Evolutionary conservation across 1,140 invertebrate species (phyloP).

Genomic region (Hesperophylax magnus): DNA sequence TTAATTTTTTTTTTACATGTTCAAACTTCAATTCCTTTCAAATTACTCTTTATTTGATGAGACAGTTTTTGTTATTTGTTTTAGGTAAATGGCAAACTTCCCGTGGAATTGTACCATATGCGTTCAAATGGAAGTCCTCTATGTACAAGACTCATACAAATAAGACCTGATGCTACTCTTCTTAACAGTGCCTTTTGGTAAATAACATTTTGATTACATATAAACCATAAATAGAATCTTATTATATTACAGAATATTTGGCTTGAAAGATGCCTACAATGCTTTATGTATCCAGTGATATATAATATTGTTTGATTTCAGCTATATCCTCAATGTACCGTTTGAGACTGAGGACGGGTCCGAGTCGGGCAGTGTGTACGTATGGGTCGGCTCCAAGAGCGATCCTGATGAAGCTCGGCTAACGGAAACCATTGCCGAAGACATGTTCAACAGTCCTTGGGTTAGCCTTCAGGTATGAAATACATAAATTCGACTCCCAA

Average conservation of each 20-base stretch:
- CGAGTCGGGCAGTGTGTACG: slow-evolving; percentile 94
- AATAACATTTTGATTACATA: slow-evolving; percentile 35
- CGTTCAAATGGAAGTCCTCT: slow-evolving; percentile 96
- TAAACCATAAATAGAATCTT: no score
- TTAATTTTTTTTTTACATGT: no score
- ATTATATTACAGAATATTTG: no score
- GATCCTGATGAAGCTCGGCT: slow-evolving; percentile 91
- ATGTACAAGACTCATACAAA: slow-evolving; percentile 94
- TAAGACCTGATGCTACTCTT: slow-evolving; percentile 82
- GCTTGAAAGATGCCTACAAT: no score
- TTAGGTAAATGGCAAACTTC: slow-evolving; percentile 66
- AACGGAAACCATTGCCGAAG: slow-evolving; percentile 93
- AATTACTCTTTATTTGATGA: no score
- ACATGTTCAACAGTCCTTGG: slow-evolving; percentile 94
- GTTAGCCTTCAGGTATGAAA: slow-evolving; percentile 80
- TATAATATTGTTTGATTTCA: slow-evolving; percentile 64
- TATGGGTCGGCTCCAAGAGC: slow-evolving; percentile 95
- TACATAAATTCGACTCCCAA: no score
- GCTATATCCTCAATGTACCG: slow-evolving; percentile 96
- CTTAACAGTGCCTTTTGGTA: slow-evolving; percentile 91
- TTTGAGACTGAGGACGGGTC: slow-evolving; percentile 92
- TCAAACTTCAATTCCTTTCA: no score
- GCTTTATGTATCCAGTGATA: no score
- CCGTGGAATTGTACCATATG: slow-evolving; percentile 95
- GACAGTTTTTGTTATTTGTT: neutral